Evolutionary conservation across 64 coral and sea anemone species (phyloP).

Genomic region (Stylophora pistillata): DNA sequence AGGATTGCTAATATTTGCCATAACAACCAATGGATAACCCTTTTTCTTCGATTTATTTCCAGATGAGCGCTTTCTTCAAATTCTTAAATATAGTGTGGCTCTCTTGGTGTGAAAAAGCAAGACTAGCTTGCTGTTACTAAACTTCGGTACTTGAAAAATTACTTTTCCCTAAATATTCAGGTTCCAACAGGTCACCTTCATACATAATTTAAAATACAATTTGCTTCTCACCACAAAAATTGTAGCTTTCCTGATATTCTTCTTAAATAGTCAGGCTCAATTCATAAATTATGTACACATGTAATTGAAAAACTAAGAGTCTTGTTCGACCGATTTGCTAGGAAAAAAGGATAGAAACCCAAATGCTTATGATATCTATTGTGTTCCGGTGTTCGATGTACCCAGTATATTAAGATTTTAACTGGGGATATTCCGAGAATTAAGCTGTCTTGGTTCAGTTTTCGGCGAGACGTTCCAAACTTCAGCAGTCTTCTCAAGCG

Average conservation of each 20-base stretch:
- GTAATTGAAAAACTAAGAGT: background rate
- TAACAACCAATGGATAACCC: background rate
- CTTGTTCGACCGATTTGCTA: background rate
- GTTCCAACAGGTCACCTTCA: background rate
- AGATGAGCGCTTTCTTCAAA: background rate
- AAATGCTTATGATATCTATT: background rate
- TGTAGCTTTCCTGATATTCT: conserved; percentile 1
- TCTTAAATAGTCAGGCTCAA: conserved; percentile 37
- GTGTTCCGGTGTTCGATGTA: background rate
- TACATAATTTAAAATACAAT: conserved; percentile 1
- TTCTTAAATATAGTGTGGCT: background rate
- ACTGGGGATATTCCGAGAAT: background rate
- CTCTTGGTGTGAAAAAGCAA: background rate
- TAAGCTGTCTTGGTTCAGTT: background rate
- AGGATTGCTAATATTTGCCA: no score
- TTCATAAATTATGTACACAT: conserved; percentile 6
- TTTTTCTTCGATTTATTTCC: background rate
- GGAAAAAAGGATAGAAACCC: background rate
- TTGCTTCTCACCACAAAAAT: background rate
- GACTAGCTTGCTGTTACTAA: background rate
- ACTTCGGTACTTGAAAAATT: background rate
- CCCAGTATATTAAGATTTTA: no score
- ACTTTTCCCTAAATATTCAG: background rate
- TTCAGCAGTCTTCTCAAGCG: conserved; percentile 33
- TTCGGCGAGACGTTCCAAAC: background rate